Evolutionary conservation across 2,797 vertebrate species (phyloP), one percentile per base, ranked within the genome.

Genomic region (Clarias platycephalus): DNA sequence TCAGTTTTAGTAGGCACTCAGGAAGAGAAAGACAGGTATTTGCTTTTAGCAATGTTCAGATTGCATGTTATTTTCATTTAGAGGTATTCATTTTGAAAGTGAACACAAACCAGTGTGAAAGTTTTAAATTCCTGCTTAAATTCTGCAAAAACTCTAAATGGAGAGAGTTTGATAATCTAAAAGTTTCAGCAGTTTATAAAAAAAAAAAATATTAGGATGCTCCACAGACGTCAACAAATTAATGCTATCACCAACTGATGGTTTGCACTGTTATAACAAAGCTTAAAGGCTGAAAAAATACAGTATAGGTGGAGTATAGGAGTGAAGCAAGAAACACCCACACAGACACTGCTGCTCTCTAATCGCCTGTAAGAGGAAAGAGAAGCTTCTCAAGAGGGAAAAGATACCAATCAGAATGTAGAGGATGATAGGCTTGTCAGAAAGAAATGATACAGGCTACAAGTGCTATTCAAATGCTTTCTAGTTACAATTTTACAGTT

Each of bases 311-410:
- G 60, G 60, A 67, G 60, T 67, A 74, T 28, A 81, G 15, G 8
- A 81, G 53, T 77, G 63, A 77, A 53, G 68, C 40, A 85, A 81
- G 18, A 81, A 70, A 77, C 72, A 40, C 68, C 79, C 68, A 81
- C 60, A 66, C 60, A 37, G 49, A 20, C 49, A n/a, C 44, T 67
- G 60, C 49, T 31, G 62, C 57, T 77, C 63, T 76, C 24, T 84
- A 84, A 85, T 40, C 53, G 13, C 64, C 63, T 77, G 74, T 60
- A 82, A 75, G 62, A 67, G 49, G 49, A 26, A 68, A 76, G 71
- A 77, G n/a, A 18, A 31, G 34, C 8, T 60, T 28, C 60, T 37
- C 60, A 31, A 72, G 7, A 24, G 53, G 57, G 57, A 15, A 53
- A 76, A 68, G 28, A 62, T 26, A 15, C 26, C 22, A 18, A 75